These are phyloP conservation scores for Entosphenus tridentatus DNA, from an alignment of 2,113 vertebrate genomes.

Conservation along the genomic window DNA sequence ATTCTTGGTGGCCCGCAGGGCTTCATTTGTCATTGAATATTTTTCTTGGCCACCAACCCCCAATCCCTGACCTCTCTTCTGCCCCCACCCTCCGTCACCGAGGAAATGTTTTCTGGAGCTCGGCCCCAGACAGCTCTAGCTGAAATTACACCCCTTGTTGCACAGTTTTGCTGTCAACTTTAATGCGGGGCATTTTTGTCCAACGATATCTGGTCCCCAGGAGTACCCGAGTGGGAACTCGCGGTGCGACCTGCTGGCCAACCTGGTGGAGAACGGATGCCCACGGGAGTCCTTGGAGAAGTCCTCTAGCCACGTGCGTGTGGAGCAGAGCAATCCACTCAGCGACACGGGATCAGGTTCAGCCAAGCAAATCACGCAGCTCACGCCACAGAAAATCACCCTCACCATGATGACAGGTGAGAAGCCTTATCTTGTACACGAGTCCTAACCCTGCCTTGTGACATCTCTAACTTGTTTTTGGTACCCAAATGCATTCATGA, in stretches of 20 bases:
- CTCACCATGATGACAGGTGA: constrained; percentile 59
- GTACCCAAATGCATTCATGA: not conserved
- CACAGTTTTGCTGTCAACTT: too few species aligned
- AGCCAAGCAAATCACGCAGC: constrained; percentile 42
- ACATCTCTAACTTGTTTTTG: not conserved
- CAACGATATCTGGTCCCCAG: too few species aligned
- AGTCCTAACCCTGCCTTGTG: not conserved
- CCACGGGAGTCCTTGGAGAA: constrained; percentile 27
- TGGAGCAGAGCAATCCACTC: constrained; percentile 32
- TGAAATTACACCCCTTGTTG: too few species aligned
- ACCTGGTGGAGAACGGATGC: constrained; percentile 45
- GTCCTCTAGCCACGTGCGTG: constrained; percentile 28
- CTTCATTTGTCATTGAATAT: too few species aligned
- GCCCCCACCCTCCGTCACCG: too few species aligned
- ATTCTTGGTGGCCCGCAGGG: too few species aligned
- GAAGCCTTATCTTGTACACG: constrained; percentile 3
- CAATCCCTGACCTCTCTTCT: too few species aligned
- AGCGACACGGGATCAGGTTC: constrained; percentile 46
- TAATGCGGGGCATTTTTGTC: too few species aligned
- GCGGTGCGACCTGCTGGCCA: constrained; percentile 49
- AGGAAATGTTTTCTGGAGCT: too few species aligned
- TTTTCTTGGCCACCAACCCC: too few species aligned
- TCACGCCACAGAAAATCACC: constrained; percentile 52
- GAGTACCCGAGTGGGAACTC: constrained; percentile 16
- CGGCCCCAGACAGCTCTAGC: too few species aligned